Evolutionary conservation across 2,888 invertebrate genomes (phyloP), one percentile per base, ranked within the genome.

Genomic region (Graphium colonna): DNA sequence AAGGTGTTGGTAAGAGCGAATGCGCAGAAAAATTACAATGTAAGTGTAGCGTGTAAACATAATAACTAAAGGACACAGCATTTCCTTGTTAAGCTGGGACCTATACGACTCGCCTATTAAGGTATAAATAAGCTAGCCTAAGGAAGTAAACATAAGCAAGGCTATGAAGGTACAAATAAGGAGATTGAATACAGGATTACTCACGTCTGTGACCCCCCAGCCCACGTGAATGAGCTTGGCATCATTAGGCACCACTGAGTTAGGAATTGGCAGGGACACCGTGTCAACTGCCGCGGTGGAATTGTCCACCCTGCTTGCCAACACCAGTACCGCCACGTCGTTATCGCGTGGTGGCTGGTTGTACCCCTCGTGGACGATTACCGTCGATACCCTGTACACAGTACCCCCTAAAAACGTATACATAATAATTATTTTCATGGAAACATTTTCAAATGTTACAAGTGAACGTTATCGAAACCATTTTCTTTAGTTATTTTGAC

Each of bases 191-290:
- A n/a, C n/a, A n/a, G n/a, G n/a, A n/a, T n/a, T n/a, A n/a, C 75
- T 70, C 52, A 83, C 84, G 44, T 56, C 55, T 33, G 80, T 85
- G 2, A 57, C 31, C 0, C 87, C 87, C 87, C 87, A 87, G 0
- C 87, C 87, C 1, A 81, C 66, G 26, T 68, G 63, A 0, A 59
- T 60, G 1, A 86, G 77, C 0, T 55, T 31, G 0, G 67, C 57
- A 57, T 79, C 70, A 46, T 77, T 71, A 0, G 73, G 64, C 5
- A 86, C 57, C 8, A 40, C 48, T 0, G 57, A 56, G 0, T 63
- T 68, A 26, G 64, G 71, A 3, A n/a, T 4, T 1, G 80, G 77
- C 3, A 86, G 60, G 18, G 1, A 10, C 12, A 36, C 0, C 1
- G 73, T 77, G 0, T 57, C 1, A 3, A 31, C 58, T 28, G 77